Evolutionary conservation across 2,888 invertebrate species (phyloP).

Genomic region (Aphrophora alni): DNA sequence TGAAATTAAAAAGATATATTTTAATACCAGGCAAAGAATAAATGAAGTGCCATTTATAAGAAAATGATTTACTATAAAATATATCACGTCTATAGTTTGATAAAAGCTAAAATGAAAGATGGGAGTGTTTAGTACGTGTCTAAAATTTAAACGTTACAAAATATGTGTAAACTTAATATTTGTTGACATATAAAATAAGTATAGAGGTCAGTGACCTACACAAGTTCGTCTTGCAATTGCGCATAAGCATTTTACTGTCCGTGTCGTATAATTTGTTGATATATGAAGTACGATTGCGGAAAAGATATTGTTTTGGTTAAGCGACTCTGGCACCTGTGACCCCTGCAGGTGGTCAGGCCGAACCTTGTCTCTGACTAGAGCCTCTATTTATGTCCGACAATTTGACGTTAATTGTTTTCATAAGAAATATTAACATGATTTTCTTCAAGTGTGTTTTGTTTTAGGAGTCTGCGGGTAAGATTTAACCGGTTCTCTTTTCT

Average conservation of each 20-base stretch:
- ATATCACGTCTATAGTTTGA: too few species aligned
- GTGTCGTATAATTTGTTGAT: background rate
- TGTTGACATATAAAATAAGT: too few species aligned
- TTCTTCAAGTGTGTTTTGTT: background rate
- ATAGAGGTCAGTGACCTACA: too few species aligned
- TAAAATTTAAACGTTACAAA: too few species aligned
- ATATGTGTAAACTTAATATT: too few species aligned
- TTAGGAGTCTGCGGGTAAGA: background rate
- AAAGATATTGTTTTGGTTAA: background rate
- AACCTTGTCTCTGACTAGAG: too few species aligned
- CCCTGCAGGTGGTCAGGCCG: background rate
- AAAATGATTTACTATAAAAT: too few species aligned
- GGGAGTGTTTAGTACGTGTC: too few species aligned
- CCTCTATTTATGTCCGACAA: background rate
- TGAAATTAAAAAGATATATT: too few species aligned
- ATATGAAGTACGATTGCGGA: background rate
- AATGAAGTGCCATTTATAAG: too few species aligned
- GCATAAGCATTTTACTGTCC: background rate
- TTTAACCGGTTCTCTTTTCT: background rate
- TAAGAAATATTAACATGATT: background rate
- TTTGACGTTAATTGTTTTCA: background rate
- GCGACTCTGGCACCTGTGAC: background rate
- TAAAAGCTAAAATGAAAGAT: too few species aligned
- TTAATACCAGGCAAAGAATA: too few species aligned
- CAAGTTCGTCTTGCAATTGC: background rate